Evolutionary conservation across 2,888 invertebrate genomes (phyloP).

Genomic region (Rotaria sp.): DNA sequence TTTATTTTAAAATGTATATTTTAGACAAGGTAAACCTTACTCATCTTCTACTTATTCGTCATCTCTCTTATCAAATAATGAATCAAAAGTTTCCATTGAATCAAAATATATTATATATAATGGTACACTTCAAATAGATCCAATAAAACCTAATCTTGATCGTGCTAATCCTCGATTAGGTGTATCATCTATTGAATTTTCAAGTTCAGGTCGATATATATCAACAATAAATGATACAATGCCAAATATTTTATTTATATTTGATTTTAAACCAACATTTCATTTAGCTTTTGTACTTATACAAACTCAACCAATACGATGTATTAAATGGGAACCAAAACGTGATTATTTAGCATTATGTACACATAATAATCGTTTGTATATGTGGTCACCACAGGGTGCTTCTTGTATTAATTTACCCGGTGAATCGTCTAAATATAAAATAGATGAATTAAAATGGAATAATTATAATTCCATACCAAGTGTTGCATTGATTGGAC

Average conservation of each 20-base stretch:
- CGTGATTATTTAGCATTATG: slow-evolving; percentile 53
- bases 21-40: background rate
- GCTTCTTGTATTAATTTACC: background rate
- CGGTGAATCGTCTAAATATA: background rate
- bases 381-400: slow-evolving; percentile 56
- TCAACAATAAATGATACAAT: slow-evolving; percentile 52
- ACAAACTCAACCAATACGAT: slow-evolving; percentile 52
- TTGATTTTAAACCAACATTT: slow-evolving; percentile 50
- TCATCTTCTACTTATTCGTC: background rate
- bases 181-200: slow-evolving; percentile 50
- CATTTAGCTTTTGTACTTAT: slow-evolving; percentile 50
- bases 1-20: background rate
- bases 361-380: slow-evolving; percentile 53
- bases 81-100: background rate
- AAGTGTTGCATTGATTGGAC: background rate
- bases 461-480: background rate
- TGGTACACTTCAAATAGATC: slow-evolving; percentile 47
- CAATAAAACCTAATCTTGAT: slow-evolving; percentile 50
- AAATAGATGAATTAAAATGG: background rate
- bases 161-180: slow-evolving; percentile 54
- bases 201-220: slow-evolving; percentile 51
- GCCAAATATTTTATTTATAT: slow-evolving; percentile 56
- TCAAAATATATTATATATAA: slow-evolving; percentile 46
- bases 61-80: background rate
- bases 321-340: slow-evolving; percentile 53